Evolutionary conservation across 2,888 invertebrate species (phyloP), one percentile per base, ranked within the genome.

Genomic region (Lysandra coridon): DNA sequence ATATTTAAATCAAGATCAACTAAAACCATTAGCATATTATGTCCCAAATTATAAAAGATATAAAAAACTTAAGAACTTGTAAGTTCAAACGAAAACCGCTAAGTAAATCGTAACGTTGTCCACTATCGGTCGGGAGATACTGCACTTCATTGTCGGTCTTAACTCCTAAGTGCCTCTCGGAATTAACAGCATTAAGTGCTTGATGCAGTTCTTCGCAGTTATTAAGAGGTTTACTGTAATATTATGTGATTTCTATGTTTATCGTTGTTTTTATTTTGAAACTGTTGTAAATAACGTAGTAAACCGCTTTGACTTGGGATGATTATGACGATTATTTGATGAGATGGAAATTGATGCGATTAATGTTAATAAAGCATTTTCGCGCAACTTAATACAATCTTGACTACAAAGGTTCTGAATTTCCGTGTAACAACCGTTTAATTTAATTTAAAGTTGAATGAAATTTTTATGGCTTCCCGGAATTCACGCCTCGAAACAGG

Each of bases 71-170:
- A 64, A 64, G 14, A 64, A 49, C 49, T 64, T 33, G 1, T 10
- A 33, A 69, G 4, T 69, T 33, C 69, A 69, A 69, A 69, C 69
- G 37, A 69, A 30, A 69, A 14, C 69, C 69, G 69, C 69, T 33
- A 23, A 62, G 69, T 33, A 69, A 69, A 30, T 64, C 64, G 69
- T 69, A 37, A 37, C 69, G 69, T 23, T 40, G 37, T 44, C n/a
- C 44, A 44, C 40, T 74, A 74, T 74, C 74, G 5, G 69, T 69
- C 74, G 40, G 40, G 44, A 74, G 74, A 74, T 74, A 44, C 74
- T 74, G 74, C 74, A 74, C 74, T 44, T 74, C 44, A 74, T n/a
- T 74, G 74, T 74, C 74, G 74, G 74, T 74, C 74, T n/a, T 37
- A 69, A 69, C 69, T 37, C 33, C 14, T 44, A 74, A 44, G 74